Conservation (phyloP, 1,140 invertebrate species). For the Drosophila kohkoa region DNA sequence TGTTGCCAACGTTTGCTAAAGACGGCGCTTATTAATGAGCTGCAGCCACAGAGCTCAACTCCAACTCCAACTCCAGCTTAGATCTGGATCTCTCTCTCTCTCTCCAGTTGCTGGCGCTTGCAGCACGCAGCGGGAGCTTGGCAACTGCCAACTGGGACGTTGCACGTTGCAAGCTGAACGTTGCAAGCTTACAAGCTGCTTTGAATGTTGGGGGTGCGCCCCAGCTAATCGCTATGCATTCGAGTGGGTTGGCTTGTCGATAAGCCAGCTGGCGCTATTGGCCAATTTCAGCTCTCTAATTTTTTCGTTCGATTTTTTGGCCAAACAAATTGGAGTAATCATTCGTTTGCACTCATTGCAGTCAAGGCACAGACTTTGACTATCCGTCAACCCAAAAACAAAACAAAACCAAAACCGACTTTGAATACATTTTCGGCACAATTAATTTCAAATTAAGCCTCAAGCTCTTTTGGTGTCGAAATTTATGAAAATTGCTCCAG, state of each 20-base stretch:
- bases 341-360: slow-evolving; percentile 41
- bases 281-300: slow-evolving; percentile 33
- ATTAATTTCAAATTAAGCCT: slow-evolving; percentile 77
- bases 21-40: slow-evolving; percentile 81
- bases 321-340: slow-evolving; percentile 71
- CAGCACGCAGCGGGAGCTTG: slow-evolving; percentile 40
- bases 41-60: slow-evolving; percentile 14
- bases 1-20: slow-evolving; percentile 69
- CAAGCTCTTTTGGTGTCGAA: slow-evolving; percentile 57
- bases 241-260: slow-evolving; percentile 38
- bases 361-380: slow-evolving; percentile 44
- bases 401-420: slow-evolving; percentile 2
- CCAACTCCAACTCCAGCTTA: not conserved
- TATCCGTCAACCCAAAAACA: slow-evolving; percentile 31
- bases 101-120: slow-evolving; percentile 18
- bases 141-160: slow-evolving; percentile 12
- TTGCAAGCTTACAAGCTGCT: slow-evolving; percentile 7
- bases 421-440: slow-evolving; percentile 61
- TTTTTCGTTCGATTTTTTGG: slow-evolving; percentile 1
- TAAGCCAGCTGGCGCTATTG: slow-evolving; percentile 40
- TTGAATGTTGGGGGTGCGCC: slow-evolving; percentile 48
- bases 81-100: slow-evolving; percentile 13
- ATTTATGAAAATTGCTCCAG: slow-evolving; percentile 62
- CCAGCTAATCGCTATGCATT: slow-evolving; percentile 43
- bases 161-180: slow-evolving; percentile 6